phyloP scores from a whole-genome alignment of 2,888 invertebrate genomes.

The Autographa gamma region DNA sequence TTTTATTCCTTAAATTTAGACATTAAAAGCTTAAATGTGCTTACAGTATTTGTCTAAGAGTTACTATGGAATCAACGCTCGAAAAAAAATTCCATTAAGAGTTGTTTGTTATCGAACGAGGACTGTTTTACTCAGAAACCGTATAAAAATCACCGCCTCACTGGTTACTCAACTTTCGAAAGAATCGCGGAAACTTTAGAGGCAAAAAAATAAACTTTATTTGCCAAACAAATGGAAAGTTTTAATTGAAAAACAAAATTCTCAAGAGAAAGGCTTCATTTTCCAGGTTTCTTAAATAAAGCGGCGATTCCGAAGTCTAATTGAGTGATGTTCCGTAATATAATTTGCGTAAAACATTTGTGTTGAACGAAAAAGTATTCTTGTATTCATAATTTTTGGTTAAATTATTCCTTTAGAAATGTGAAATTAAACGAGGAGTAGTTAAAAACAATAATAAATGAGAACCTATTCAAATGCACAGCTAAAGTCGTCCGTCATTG shows the following conservation, averaged over 20 bases:
- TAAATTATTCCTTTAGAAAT: background rate
- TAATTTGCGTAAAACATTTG: conserved; percentile 7
- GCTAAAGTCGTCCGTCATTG: background rate
- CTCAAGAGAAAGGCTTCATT: conserved; percentile 57
- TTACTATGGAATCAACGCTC: conserved; percentile 8
- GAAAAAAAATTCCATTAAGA: conserved; percentile 11
- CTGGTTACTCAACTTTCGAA: conserved; percentile 52
- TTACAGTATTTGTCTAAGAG: background rate
- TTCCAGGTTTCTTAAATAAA: conserved; percentile 48
- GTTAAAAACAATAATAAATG: background rate
- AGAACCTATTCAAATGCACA: background rate
- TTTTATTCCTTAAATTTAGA: background rate
- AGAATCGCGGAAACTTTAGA: conserved; percentile 47
- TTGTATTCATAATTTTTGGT: background rate
- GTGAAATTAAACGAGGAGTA: background rate
- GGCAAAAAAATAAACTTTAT: conserved; percentile 55
- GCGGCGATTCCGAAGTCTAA: conserved; percentile 42
- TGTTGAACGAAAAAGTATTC: background rate
- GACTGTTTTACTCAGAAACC: conserved; percentile 26
- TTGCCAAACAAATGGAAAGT: conserved; percentile 67
- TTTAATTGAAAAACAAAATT: conserved; percentile 73
- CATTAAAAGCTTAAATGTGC: background rate
- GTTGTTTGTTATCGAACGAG: conserved; percentile 13
- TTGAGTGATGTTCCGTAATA: conserved; percentile 40
- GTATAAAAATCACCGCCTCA: conserved; percentile 30